Conservation (phyloP, 2,113 vertebrate genomes). For the Boleophthalmus pectinirostris region DNA sequence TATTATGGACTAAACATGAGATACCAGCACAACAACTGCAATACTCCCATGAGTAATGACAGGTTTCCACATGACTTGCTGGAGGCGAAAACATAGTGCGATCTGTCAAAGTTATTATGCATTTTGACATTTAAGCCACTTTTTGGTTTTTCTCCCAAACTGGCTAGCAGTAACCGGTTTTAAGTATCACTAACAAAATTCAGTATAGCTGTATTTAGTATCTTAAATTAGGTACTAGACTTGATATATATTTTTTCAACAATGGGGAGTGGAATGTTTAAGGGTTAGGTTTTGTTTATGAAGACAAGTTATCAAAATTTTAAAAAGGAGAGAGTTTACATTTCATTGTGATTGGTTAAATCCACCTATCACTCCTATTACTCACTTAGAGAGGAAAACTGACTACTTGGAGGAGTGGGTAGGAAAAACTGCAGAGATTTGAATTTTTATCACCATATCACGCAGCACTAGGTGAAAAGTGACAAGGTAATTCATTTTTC, state of each 20-base stretch:
- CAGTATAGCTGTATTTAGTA: neutral
- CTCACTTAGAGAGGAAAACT: too few species aligned
- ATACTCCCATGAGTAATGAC: neutral
- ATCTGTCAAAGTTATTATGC: neutral
- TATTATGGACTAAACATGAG: neutral
- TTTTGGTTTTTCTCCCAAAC: neutral
- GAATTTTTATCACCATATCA: too few species aligned
- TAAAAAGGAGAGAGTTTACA: too few species aligned
- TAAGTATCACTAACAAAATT: neutral
- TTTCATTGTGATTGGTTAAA: too few species aligned
- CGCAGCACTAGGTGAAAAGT: neutral
- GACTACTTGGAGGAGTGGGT: too few species aligned
- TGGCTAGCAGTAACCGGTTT: neutral
- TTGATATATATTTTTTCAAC: neutral
- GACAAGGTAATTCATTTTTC: too few species aligned
- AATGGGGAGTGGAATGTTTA: neutral
- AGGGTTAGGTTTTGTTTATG: too few species aligned
- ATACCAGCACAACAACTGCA: neutral
- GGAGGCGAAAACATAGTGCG: constrained; percentile 4
- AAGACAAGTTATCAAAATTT: too few species aligned
- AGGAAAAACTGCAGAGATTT: too few species aligned
- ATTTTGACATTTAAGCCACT: constrained; percentile 9
- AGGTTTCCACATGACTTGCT: constrained; percentile 14
- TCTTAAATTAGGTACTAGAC: neutral
- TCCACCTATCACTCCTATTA: too few species aligned